Base-by-base conservation (phyloP, 2,113 vertebrate species). In the Leucosticte australis region DNA sequence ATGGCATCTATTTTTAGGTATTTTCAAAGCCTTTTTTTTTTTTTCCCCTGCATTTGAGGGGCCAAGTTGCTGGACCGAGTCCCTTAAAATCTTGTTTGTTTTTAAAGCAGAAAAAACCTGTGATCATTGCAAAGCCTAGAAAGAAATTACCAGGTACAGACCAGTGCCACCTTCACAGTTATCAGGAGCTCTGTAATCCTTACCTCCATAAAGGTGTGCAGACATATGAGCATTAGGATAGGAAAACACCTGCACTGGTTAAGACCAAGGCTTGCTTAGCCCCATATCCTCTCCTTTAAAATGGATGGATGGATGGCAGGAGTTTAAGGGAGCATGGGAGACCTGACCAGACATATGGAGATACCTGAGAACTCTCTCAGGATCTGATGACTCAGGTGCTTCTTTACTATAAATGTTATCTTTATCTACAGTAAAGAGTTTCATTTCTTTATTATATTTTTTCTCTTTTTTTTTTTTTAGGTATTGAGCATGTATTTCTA, bases 1-100 rank as follows among this genome's bases (percentile, higher is more conserved):
- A 71, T 73, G 46, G 23, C 37, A 52, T 42, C 82, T 94, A 44
- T 89, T 86, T 95, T 85, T 79, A 89, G 74, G 10, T 70, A 15
- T 63, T 78, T 86, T 15, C 30, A 89, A 78, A 85, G 30, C 4
- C 6, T 8, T 74, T 80, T 67, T 28, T 68, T 6, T 3, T 1
- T 52, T 53, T 52, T 11, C 0, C 17, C 3, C 17, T 86, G 7
- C 11, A 19, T 82, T 76, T 37, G 14, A 80, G 28, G 11, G 53
- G 8, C 17, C 30, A 60, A 78, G 37, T 17, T 84, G 13, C 41
- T 94, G 46, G 37, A 20, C 14, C 30, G 22, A 52, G 28, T 76
- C 55, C 31, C 53, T 68, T 87, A 75, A 82, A 85, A 76, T 53
- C 39, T 53, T 41, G 9, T 18, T 52, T 69, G 57, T 57, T 85